Evolutionary conservation across 2,797 vertebrate genomes (phyloP).

Genomic region (Mormyrops boulengeri): DNA sequence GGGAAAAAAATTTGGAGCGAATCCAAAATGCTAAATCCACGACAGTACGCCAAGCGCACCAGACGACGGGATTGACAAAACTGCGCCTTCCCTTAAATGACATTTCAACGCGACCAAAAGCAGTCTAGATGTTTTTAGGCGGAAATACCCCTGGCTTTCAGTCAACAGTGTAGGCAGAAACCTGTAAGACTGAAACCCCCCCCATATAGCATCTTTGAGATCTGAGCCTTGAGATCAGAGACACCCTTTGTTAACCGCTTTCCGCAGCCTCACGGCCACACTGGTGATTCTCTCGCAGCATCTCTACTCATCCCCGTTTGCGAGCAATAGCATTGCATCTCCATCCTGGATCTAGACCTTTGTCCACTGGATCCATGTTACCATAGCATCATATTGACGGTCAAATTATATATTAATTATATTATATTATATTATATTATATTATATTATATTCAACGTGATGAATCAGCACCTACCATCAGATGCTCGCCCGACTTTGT

Average conservation of each 20-base stretch:
- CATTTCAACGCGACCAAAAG: background rate
- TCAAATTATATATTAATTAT: background rate
- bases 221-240: background rate
- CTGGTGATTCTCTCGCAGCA: background rate
- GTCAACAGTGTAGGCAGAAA: conserved; percentile 7
- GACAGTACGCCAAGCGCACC: background rate
- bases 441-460: conserved; percentile 1
- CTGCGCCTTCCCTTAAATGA: conserved; percentile 1
- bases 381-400: background rate
- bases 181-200: conserved; percentile 9
- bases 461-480: conserved; percentile 9
- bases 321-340: conserved; percentile 44
- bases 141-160: conserved; percentile 5
- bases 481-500: background rate
- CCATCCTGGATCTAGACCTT: conserved; percentile 55
- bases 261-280: background rate
- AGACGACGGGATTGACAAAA: background rate
- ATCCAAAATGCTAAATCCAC: background rate
- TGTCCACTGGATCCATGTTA: conserved; percentile 57
- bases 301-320: background rate
- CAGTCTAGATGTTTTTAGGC: conserved; percentile 3
- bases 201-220: conserved; percentile 2
- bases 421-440: background rate
- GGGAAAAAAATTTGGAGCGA: background rate
- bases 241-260: conserved; percentile 10